These are phyloP conservation scores for Ammospiza nelsoni DNA, from an alignment of 2,113 vertebrate genomes.

Conservation along the genomic window DNA sequence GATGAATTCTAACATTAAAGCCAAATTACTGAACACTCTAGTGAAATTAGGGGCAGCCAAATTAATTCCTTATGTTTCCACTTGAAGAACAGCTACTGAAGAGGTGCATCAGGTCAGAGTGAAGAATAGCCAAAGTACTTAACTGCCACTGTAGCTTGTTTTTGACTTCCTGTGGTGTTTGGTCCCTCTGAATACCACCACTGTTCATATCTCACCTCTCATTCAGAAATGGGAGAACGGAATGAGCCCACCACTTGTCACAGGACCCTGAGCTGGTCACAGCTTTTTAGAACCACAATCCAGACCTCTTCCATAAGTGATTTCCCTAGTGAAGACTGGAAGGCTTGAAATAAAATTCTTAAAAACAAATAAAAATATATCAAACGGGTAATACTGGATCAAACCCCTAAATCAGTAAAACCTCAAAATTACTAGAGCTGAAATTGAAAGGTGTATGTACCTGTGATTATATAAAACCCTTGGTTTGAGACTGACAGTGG, in stretches of 20 bases:
- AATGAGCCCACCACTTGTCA: not conserved
- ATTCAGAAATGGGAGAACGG: not conserved
- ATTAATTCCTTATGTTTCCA: not conserved
- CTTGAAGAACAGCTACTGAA: constrained; percentile 4
- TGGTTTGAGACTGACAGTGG: not conserved
- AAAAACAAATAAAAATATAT: not conserved
- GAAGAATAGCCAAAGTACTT: not conserved
- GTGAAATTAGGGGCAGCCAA: not conserved
- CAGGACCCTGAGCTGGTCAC: not conserved
- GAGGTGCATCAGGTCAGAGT: not conserved
- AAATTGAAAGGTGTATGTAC: not conserved
- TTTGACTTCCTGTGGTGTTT: not conserved
- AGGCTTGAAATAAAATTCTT: not conserved
- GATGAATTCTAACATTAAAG: constrained; percentile 53
- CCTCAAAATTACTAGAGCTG: not conserved
- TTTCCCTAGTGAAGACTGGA: not conserved
- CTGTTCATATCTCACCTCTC: not conserved
- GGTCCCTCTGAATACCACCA: not conserved
- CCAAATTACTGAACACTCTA: constrained; percentile 46
- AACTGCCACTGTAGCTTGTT: not conserved
- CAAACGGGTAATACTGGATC: not conserved
- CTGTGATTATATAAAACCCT: not conserved
- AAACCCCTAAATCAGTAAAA: not conserved
- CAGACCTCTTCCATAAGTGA: not conserved
- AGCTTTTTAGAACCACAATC: not conserved